Percentiles rank a stretch among this genome's conserved stretches.
Evolutionary conservation across 2,113 vertebrate genomes (phyloP).

Genomic region (Trachemys scripta): DNA sequence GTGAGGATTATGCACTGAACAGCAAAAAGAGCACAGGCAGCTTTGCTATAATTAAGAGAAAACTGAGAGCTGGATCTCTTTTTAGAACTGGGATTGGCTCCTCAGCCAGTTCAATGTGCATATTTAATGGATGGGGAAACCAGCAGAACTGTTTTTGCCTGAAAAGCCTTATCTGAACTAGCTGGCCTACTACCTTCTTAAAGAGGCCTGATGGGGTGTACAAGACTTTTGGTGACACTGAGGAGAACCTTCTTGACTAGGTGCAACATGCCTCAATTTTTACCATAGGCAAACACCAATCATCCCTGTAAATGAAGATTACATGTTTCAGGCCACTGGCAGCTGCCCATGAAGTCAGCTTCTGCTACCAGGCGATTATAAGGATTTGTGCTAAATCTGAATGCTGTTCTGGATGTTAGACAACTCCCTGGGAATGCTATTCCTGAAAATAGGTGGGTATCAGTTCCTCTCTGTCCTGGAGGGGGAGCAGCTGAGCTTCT

Average conservation of each 20-base stretch:
- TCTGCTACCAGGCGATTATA: neutral
- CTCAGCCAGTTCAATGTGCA: neutral
- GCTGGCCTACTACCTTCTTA: neutral
- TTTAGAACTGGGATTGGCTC: neutral
- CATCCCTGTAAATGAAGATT: neutral
- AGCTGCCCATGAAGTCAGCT: neutral
- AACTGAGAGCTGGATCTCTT: neutral
- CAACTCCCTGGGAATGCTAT: neutral
- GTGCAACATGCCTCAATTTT: neutral
- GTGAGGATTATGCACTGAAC: neutral
- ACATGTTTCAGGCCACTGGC: neutral
- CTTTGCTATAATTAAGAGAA: neutral
- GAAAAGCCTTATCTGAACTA: neutral
- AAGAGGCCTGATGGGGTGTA: neutral
- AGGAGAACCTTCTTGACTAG: neutral
- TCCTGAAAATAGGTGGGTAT: neutral
- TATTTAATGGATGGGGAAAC: neutral
- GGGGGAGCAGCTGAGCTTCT: fast-evolving
- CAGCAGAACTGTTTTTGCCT: neutral
- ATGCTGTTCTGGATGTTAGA: neutral
- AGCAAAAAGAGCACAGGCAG: neutral
- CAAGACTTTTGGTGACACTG: neutral
- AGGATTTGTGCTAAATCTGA: neutral
- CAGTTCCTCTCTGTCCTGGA: neutral
- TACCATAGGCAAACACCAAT: neutral